Evolutionary conservation across 2,797 vertebrate genomes (phyloP), one percentile per base, ranked within the genome.

Genomic region (Notamacropus eugenii): DNA sequence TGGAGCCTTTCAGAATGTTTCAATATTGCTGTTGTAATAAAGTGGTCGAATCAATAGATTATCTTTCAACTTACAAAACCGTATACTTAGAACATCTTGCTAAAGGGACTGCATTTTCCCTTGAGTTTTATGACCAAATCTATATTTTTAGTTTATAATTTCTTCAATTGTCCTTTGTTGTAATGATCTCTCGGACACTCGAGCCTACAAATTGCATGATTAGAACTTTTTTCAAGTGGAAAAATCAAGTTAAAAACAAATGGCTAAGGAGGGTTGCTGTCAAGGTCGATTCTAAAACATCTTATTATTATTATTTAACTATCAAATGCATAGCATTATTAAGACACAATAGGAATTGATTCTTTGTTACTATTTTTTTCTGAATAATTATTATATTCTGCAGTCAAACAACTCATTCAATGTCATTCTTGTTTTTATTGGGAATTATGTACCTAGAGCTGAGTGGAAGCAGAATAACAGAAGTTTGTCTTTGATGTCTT

Each of bases 161-260:
- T 91, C 56, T 93, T 96, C 19, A 94, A 24, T 93, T 93, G n/a
- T 96, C 28, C 90, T 95, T 96, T 96, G 74, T 55, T 93, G n/a
- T 34, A 82, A 55, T n/a, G 91, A 90, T 92, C 46, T 95, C 94
- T 92, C 40, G 90, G 90, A 16, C 27, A 55, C 92, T 93, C 19
- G 2, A 54, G 27, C 87, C 34, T 95, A 94, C 59, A 96, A 74
- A 46, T n/a, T 90, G 31, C n/a, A 22, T 40, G 5, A 54, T 93
- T 40, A 57, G 67, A 82, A 91, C 28, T 54, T 91, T 87, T 87
- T 87, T 46, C 22, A 46, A 34, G 50, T 31, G 90, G 52, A 55
- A 91, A 19, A 54, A 29, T 10, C 46, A 90, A 52, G 50, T 14
- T n/a, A 4, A 34, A 58, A 62, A 57, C 46, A 57, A 50, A n/a